phyloP scores from a whole-genome alignment of 2,888 invertebrate species.

The Ashinkailepas kermadecensis region DNA sequence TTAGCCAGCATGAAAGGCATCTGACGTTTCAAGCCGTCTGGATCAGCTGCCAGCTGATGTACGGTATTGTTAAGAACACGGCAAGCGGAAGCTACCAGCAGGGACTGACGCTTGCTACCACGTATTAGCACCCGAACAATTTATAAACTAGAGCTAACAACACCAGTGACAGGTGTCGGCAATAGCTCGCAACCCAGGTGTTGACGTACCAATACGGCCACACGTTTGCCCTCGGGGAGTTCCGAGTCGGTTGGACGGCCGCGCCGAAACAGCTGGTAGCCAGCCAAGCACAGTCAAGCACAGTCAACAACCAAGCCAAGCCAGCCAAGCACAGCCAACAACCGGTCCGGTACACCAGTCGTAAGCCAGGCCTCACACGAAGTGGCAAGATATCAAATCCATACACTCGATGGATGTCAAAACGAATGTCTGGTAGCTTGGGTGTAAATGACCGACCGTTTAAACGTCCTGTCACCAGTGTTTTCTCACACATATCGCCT shows the following conservation, averaged over 20 bases:
- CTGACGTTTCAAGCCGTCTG: not conserved
- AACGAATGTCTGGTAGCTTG: not conserved
- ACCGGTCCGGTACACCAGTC: not conserved
- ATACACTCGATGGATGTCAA: not conserved
- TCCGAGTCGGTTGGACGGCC: not conserved
- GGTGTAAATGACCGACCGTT: not conserved
- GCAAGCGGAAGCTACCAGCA: not conserved
- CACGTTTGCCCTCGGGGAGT: not conserved
- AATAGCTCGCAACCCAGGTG: not conserved
- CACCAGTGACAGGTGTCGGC: not conserved
- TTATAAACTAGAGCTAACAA: not conserved
- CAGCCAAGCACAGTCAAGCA: no score
- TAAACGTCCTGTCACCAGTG: not conserved
- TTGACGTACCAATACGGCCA: not conserved
- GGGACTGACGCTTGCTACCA: not conserved
- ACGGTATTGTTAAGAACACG: not conserved
- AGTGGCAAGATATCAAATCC: not conserved
- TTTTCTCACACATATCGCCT: not conserved
- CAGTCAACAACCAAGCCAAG: no score
- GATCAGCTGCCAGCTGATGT: not conserved
- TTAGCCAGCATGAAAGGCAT: not conserved
- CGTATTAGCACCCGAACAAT: not conserved
- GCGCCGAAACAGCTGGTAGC: not conserved
- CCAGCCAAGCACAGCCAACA: no score
- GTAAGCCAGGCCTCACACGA: not conserved